Evolutionary conservation across 2,113 vertebrate species (phyloP).

Genomic region (Tachysurus vachellii): DNA sequence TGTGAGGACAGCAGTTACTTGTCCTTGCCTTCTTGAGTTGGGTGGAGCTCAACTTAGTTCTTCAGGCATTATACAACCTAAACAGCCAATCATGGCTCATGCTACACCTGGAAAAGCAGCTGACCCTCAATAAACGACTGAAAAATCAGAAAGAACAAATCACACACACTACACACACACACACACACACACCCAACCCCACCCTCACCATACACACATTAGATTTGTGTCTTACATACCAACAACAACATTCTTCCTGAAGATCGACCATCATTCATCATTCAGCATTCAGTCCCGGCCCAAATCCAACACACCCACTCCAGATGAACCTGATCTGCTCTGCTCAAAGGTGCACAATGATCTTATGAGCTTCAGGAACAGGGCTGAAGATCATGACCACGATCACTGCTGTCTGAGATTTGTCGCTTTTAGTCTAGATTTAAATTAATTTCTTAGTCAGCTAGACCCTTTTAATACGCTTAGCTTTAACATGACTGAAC

Average conservation of each 20-base stretch:
- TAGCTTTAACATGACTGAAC: not conserved
- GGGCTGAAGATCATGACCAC: not conserved
- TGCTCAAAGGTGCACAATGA: not conserved
- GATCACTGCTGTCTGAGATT: not conserved
- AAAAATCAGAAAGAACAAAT: constrained; percentile 2
- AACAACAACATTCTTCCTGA: not conserved
- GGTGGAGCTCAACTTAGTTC: constrained; percentile 44
- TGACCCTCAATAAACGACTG: constrained; percentile 64
- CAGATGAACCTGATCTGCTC: constrained; percentile 9
- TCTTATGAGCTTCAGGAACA: not conserved
- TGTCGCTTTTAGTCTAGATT: too few relatives aligned
- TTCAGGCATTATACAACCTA: constrained; percentile 52
- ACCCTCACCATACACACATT: not conserved
- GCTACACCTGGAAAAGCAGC: constrained; percentile 74
- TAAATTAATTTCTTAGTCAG: not conserved
- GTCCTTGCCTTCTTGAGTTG: not conserved
- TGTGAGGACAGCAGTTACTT: not conserved
- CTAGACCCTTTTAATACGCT: not conserved
- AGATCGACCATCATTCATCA: not conserved
- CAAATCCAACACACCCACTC: constrained; percentile 2
- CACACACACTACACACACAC: not conserved
- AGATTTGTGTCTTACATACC: not conserved
- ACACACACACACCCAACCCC: too few relatives aligned
- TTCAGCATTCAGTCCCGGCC: not conserved
- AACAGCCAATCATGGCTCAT: constrained; percentile 64